phyloP scores from a whole-genome alignment of 2,888 invertebrate species.

The Andrena hattorfiana region DNA sequence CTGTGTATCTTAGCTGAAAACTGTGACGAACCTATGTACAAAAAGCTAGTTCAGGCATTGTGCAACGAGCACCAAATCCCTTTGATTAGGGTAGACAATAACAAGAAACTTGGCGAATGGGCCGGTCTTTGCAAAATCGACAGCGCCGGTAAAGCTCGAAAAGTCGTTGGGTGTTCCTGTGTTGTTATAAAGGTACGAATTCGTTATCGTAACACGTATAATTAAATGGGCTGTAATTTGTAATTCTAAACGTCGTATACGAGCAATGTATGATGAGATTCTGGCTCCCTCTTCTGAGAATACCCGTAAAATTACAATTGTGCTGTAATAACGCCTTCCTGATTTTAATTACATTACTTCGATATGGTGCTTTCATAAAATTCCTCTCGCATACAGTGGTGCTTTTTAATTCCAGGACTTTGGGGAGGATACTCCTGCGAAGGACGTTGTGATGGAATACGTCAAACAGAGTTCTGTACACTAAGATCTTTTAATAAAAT shows the following conservation, averaged over 20 bases:
- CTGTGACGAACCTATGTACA: constrained; percentile 99
- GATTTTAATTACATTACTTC: constrained; percentile 61
- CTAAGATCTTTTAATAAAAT: constrained; percentile 84
- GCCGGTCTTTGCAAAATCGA: constrained; percentile 99
- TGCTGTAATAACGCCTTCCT: constrained; percentile 76
- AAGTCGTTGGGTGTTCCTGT: constrained; percentile 99
- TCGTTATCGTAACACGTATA: constrained; percentile 72
- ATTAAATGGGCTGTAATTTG: not conserved
- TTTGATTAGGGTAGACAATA: constrained; percentile 98
- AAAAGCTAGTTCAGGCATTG: constrained; percentile 98
- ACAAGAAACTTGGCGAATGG: constrained; percentile 99
- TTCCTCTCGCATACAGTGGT: constrained; percentile 1
- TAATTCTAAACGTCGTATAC: not conserved
- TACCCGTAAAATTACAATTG: constrained; percentile 76
- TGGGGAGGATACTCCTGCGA: constrained; percentile 98
- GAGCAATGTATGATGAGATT: constrained; percentile 77
- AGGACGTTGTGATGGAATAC: constrained; percentile 97
- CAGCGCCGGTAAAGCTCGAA: constrained; percentile 99
- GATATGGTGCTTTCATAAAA: constrained; percentile 3
- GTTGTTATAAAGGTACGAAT: constrained; percentile 95
- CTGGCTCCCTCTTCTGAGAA: constrained; percentile 86
- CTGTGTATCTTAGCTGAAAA: constrained; percentile 99
- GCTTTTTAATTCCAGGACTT: constrained; percentile 90
- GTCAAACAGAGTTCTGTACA: constrained; percentile 89
- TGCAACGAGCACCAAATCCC: constrained; percentile 99